Conservation (phyloP, 2,797 vertebrate genomes). For the Botia kubotai region DNA sequence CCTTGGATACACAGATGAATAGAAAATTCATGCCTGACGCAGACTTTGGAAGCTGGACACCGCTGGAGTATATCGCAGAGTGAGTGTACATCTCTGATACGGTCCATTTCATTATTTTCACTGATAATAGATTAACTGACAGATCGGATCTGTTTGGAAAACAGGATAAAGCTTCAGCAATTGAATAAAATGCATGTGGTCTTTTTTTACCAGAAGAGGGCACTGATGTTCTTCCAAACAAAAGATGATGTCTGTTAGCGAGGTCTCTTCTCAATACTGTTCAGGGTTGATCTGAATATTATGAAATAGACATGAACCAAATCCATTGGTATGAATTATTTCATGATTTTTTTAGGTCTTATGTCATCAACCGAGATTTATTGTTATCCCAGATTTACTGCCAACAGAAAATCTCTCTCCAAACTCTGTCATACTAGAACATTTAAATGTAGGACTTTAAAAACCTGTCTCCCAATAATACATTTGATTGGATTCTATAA, state of each 20-base stretch:
- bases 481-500: slow-evolving; percentile 20
- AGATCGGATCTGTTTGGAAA: neutral
- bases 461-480: neutral
- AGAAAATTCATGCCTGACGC: slow-evolving; percentile 95
- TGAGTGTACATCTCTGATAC: slow-evolving; percentile 75
- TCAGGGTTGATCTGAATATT: slow-evolving; percentile 11
- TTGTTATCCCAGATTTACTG: neutral
- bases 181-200: neutral
- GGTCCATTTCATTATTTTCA: neutral
- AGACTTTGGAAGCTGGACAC: slow-evolving; percentile 91
- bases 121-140: neutral
- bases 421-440: neutral
- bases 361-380: neutral
- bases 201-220: slow-evolving; percentile 59
- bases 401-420: neutral
- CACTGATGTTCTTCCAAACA: slow-evolving; percentile 48
- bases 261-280: neutral
- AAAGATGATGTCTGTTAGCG: neutral
- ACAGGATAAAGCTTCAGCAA: neutral
- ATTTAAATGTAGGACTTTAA: slow-evolving; percentile 3
- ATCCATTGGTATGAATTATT: slow-evolving; percentile 19
- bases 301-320: neutral
- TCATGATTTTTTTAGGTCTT: neutral
- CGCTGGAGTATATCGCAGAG: slow-evolving; percentile 90
- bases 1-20: slow-evolving; percentile 96